These are phyloP conservation scores for Florisuga fusca DNA, from an alignment of 2,797 vertebrate species.

Conservation along the genomic window DNA sequence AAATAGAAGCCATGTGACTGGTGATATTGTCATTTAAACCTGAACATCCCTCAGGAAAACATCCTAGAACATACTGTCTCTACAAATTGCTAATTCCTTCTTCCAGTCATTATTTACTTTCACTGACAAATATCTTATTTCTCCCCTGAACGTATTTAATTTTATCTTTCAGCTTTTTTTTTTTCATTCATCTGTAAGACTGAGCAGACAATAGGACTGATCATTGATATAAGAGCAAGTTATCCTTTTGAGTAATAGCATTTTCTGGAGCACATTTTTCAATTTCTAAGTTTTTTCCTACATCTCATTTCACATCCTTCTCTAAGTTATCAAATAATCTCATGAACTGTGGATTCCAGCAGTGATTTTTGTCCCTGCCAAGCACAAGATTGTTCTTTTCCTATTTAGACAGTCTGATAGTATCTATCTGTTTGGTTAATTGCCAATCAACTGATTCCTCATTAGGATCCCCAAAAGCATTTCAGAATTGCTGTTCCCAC, in stretches of 20 bases:
- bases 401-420: background rate
- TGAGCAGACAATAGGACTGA: background rate
- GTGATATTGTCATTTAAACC: constrained; percentile 24
- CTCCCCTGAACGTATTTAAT: background rate
- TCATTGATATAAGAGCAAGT: background rate
- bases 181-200: background rate
- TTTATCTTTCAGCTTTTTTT: background rate
- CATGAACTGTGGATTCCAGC: background rate
- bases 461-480: background rate
- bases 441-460: background rate
- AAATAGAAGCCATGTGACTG: background rate
- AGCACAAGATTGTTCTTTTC: background rate
- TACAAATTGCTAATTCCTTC: background rate
- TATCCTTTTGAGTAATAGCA: background rate
- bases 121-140: background rate
- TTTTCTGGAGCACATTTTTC: background rate
- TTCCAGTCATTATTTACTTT: constrained; percentile 5
- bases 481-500: background rate
- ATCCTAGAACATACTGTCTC: background rate
- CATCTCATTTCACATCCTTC: background rate
- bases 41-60: constrained; percentile 8
- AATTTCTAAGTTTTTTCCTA: background rate
- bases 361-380: background rate
- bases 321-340: background rate
- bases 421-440: background rate